These are phyloP conservation scores for Phaethornis superciliosus DNA, from an alignment of 2,113 vertebrate genomes.

Conservation along the genomic window DNA sequence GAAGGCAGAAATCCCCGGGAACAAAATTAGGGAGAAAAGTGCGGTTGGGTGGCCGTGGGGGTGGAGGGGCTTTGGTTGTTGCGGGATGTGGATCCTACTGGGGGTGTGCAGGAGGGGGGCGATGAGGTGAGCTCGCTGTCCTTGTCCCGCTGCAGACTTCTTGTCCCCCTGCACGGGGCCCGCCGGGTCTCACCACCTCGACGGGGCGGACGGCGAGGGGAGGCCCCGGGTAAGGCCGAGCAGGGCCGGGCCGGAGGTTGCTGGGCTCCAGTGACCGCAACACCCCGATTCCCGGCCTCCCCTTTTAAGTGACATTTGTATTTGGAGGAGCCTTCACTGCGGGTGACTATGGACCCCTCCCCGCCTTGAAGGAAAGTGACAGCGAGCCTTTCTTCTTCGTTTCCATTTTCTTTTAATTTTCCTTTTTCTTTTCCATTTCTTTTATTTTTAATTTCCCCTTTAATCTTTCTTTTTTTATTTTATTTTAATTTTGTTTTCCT, in stretches of 20 bases:
- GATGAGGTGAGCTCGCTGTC: accelerated
- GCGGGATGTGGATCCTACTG: background rate
- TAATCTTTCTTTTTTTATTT: background rate
- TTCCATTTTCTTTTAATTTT: background rate
- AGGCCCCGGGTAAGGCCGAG: too few species aligned
- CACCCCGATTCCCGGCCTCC: background rate
- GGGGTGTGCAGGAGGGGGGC: background rate
- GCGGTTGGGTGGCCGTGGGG: background rate
- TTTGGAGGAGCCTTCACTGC: background rate
- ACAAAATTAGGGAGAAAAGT: background rate
- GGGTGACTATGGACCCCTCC: background rate
- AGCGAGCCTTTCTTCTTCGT: background rate
- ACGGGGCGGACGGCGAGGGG: background rate
- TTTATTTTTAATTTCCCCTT: background rate
- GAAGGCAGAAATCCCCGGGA: background rate
- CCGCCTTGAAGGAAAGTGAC: background rate
- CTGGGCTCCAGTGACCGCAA: background rate
- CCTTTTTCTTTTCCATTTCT: background rate
- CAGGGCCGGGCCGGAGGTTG: background rate
- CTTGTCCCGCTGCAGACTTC: accelerated
- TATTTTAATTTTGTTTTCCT: background rate
- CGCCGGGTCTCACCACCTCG: background rate
- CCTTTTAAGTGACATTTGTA: background rate
- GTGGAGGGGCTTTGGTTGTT: too few species aligned
- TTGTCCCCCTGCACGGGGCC: background rate